Evolutionary conservation across 2,113 vertebrate species (phyloP).

Genomic region (Brachionichthys hirsutus): DNA sequence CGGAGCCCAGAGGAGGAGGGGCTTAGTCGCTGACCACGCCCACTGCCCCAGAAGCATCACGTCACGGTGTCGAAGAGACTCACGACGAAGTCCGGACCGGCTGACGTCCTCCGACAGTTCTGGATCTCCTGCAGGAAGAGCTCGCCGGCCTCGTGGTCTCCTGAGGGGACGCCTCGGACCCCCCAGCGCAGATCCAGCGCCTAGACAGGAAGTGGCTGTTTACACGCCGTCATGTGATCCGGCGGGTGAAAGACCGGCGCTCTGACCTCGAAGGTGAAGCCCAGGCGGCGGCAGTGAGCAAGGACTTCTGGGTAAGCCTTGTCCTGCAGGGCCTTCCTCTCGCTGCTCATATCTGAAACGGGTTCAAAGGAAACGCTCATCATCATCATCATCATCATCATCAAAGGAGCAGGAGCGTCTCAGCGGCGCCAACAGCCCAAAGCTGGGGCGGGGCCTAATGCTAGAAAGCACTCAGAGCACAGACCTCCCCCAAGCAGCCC

Average conservation of each 20-base stretch:
- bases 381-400: no score
- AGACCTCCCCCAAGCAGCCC: no score
- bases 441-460: no score
- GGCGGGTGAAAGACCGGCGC: background rate
- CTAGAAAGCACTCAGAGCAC: no score
- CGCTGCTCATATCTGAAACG: constrained; percentile 79
- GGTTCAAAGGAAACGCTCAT: no score
- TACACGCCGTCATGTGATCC: no score
- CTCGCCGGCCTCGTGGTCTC: constrained; percentile 71
- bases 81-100: constrained; percentile 79
- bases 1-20: constrained; percentile 1
- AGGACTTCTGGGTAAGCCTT: constrained; percentile 75
- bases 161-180: constrained; percentile 47
- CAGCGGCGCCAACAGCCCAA: no score
- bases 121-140: constrained; percentile 80
- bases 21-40: no score
- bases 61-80: constrained; percentile 48
- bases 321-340: constrained; percentile 79
- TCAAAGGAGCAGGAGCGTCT: no score
- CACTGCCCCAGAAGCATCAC: no score
- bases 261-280: constrained; percentile 81
- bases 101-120: constrained; percentile 71
- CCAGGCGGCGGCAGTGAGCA: constrained; percentile 79
- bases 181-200: constrained; percentile 84
- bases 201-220: constrained; percentile 55